These are phyloP conservation scores for Notolabrus celidotus DNA, from an alignment of 2,797 vertebrate species.

Conservation along the genomic window DNA sequence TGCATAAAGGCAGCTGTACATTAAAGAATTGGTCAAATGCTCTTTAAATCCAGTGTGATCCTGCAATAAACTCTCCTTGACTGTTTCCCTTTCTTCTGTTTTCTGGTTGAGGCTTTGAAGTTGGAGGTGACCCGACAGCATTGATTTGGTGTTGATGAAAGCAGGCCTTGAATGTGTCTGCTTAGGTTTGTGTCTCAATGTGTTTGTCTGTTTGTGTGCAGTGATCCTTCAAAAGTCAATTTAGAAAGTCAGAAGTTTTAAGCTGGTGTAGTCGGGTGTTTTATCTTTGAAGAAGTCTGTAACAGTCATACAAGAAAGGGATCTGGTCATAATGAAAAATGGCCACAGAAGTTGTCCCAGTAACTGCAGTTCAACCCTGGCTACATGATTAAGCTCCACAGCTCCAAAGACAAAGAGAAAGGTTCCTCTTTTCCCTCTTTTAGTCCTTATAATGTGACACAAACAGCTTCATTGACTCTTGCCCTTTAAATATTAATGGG, in stretches of 20 bases:
- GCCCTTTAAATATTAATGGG: slow-evolving; percentile 40
- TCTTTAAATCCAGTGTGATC: slow-evolving; percentile 7
- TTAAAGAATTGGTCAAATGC: slow-evolving; percentile 28
- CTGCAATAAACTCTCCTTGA: slow-evolving; percentile 45
- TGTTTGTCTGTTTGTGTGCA: not conserved
- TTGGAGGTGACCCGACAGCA: slow-evolving; percentile 40
- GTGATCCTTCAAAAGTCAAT: not conserved
- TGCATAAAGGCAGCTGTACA: slow-evolving; percentile 20
- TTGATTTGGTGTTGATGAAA: slow-evolving; percentile 58
- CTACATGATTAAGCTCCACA: not conserved
- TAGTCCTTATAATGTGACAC: slow-evolving; percentile 13
- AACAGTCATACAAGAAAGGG: not conserved
- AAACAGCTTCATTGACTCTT: slow-evolving; percentile 39
- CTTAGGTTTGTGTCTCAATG: not conserved
- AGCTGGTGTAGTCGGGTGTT: not conserved
- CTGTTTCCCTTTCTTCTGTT: slow-evolving; percentile 17
- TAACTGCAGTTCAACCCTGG: not conserved
- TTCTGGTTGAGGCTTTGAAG: slow-evolving; percentile 61
- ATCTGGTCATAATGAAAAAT: slow-evolving; percentile 16
- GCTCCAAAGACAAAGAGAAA: not conserved
- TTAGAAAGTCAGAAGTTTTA: not conserved
- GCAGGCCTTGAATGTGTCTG: slow-evolving; percentile 9
- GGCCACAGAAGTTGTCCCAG: no score
- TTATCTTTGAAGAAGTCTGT: not conserved
- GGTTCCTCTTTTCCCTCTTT: not conserved